These are phyloP conservation scores for Barnardius zonarius DNA, from an alignment of 2,113 vertebrate species.

Conservation along the genomic window DNA sequence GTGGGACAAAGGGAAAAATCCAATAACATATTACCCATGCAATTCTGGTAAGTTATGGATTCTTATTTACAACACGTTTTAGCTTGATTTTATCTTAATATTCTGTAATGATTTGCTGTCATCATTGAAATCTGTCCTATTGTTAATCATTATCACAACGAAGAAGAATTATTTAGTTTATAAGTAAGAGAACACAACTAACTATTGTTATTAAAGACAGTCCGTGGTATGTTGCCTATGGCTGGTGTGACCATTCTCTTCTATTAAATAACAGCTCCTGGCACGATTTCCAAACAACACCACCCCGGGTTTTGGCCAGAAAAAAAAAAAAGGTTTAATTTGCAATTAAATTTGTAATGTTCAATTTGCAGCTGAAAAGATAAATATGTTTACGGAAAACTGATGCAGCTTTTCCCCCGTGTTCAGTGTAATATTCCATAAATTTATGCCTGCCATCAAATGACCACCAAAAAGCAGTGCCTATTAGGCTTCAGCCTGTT, in stretches of 20 bases:
- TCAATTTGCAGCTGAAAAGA: constrained; percentile 31
- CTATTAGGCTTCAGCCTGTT: not conserved
- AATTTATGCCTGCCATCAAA: not conserved
- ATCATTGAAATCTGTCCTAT: not conserved
- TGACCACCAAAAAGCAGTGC: not conserved
- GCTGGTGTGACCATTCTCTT: not conserved
- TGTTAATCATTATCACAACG: constrained; percentile 36
- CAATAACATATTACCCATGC: not conserved
- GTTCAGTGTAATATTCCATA: not conserved
- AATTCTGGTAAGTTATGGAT: not conserved
- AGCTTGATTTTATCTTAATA: constrained; percentile 49
- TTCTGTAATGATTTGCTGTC: constrained; percentile 13
- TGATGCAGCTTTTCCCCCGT: not conserved
- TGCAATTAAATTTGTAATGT: not conserved
- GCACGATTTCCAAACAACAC: not conserved
- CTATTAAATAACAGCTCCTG: not conserved
- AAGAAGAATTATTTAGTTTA: not conserved
- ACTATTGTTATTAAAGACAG: not conserved
- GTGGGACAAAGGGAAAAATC: constrained; percentile 21
- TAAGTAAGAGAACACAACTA: not conserved
- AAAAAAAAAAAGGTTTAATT: not conserved
- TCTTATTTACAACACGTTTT: not conserved
- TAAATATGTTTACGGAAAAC: not conserved
- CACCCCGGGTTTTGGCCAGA: not conserved
- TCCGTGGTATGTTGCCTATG: not conserved